Conservation (phyloP, 2,113 vertebrate species). For the Myrmecophaga tridactyla region DNA sequence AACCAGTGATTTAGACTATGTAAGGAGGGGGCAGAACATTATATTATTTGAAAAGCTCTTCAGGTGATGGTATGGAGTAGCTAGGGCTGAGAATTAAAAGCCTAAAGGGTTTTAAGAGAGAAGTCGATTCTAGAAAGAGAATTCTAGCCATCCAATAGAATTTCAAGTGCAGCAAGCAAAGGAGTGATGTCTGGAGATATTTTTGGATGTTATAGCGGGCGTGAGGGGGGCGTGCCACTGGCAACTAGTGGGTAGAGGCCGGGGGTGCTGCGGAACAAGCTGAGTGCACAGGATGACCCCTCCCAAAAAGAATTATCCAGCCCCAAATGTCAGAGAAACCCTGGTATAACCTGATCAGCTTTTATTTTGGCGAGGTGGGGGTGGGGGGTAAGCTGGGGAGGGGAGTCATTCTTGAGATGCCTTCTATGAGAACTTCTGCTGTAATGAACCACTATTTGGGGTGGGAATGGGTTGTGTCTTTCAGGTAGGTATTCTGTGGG, state of each 20-base stretch:
- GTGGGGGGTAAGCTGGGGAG: not conserved
- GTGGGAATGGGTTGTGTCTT: not conserved
- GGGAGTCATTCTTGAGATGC: not conserved
- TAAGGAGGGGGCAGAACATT: not conserved
- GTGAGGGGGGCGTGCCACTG: too few relatives aligned
- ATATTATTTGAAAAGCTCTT: not conserved
- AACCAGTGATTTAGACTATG: not conserved
- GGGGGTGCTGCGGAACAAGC: not conserved
- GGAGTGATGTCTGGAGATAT: not conserved
- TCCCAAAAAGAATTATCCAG: not conserved
- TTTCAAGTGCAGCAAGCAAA: not conserved
- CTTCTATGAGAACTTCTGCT: not conserved
- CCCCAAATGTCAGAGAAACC: not conserved
- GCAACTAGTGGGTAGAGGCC: too few relatives aligned
- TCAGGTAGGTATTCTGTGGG: not conserved
- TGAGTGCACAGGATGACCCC: accelerated
- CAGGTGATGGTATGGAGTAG: not conserved
- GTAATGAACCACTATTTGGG: not conserved
- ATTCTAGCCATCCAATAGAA: not conserved
- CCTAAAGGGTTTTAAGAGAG: not conserved
- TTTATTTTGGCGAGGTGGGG: too few relatives aligned
- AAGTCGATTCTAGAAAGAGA: not conserved
- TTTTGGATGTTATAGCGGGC: too few relatives aligned
- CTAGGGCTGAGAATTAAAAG: not conserved
- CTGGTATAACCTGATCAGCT: not conserved